Base-by-base conservation (phyloP, 2,888 invertebrate genomes). In the Ommatoiulus sabulosus region DNA sequence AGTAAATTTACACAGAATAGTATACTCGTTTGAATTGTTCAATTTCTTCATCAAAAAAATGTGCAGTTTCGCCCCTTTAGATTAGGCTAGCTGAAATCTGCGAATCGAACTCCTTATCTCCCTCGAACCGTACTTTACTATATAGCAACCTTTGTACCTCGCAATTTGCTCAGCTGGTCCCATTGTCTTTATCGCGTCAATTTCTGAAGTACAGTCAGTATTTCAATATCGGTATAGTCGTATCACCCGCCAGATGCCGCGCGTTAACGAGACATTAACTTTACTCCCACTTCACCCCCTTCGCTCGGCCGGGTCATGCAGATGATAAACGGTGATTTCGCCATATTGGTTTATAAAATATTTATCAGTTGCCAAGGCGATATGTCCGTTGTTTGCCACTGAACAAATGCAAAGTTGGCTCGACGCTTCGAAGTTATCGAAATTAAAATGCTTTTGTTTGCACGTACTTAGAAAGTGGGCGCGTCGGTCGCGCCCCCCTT, bases 361-460 rank as follows among this genome's bases (percentile, higher is more conserved):
- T 24, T 8, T 80, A 80, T 80, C 80, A 80, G 80, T 80, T 80
- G 80, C 15, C 80, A 80, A 80, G 80, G 80, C 35, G 15, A 80
- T 35, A 35, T 12, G 35, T 4, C 80, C 80, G 35, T 63, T 63
- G 72, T 24, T 72, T 20, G 72, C 5, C 5, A 80, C 35, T 4
- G 3, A 43, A 80, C 24, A 80, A 43, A 80, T 80, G 57, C n/a
- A 57, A 8, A 57, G 80, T 80, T 80, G 24, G 24, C 72, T 72
- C 10, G n/a, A n/a, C n/a, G 72, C 72, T 7, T 24, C 10, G 10
- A 72, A 72, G 72, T 72, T 80, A 35, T 43, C 80, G 80, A 80
- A 80, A 43, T 80, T 80, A 24, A 80, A 80, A 80, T 57, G 80
- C 35, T 43, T 80, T 80, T 80, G 80, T 80, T 80, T 80, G 80